Evolutionary conservation across 2,113 vertebrate species (phyloP).

Genomic region (Rhabdornis inornatus): DNA sequence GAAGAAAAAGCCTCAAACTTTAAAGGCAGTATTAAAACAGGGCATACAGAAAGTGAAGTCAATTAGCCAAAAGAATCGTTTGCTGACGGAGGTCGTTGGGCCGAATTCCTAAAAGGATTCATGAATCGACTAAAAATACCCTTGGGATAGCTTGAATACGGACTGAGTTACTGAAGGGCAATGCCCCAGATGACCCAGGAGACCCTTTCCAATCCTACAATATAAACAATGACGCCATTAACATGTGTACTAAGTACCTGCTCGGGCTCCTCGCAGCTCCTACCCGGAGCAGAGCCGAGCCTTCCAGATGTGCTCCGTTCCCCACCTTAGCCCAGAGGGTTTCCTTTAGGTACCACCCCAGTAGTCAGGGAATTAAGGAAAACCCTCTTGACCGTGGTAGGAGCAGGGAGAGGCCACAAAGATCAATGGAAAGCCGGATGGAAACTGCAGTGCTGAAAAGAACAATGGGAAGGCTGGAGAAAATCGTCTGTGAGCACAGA

Average conservation of each 20-base stretch:
- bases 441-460: background rate
- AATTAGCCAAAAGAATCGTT: constrained; percentile 62
- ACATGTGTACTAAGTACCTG: constrained; percentile 58
- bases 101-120: constrained; percentile 58
- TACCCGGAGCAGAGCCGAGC: background rate
- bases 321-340: background rate
- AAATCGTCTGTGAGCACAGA: background rate
- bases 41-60: constrained; percentile 51
- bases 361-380: background rate
- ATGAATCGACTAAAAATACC: constrained; percentile 58
- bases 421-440: background rate
- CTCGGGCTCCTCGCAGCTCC: background rate
- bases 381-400: background rate
- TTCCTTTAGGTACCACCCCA: background rate
- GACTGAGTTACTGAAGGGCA: constrained; percentile 65
- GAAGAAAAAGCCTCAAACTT: constrained; percentile 40
- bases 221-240: constrained; percentile 63
- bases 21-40: constrained; percentile 45
- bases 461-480: background rate
- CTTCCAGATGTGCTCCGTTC: background rate
- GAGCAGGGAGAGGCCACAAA: background rate
- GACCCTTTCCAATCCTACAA: constrained; percentile 56
- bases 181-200: constrained; percentile 61
- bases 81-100: constrained; percentile 22
- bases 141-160: constrained; percentile 47